Base-by-base conservation (phyloP, 2,888 invertebrate species). In the Amorpha juglandis region DNA sequence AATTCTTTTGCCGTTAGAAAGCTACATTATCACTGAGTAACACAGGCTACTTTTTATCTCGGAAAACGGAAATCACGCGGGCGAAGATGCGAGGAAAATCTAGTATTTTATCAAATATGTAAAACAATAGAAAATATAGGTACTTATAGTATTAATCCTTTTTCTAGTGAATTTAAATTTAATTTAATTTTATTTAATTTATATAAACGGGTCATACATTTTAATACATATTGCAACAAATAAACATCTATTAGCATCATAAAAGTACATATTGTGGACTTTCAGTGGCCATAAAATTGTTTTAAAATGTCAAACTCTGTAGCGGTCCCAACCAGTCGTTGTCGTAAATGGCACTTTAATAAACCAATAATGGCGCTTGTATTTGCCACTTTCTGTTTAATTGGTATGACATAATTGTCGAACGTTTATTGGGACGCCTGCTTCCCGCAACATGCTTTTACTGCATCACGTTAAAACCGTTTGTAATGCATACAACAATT, bases 221-320 rank as follows among this genome's bases (percentile, higher is more conserved):
- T 9, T 38, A 52, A 33, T 52, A 33, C 12, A 27, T 12, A 11
- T 52, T 21, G 52, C 27, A 1, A 27, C 14, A 27, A 27, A 52
- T 52, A 52, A 27, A 21, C 12, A 7, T 6, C n/a, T n/a, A 35
- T 45, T 14, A 45, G n/a, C 7, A 12, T 27, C 33, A 53, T 35
- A 35, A n/a, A 35, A 53, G n/a, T 53, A 35, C 35, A 33, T n/a
- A 6, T n/a, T 53, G 35, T 53, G 33, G 9, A 16, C 55, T 55
- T 55, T 55, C 51, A 55, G n/a, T 38, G 35, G 38, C 38, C 1
- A 55, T 38, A 55, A 16, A 38, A 16, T 55, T 33, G 53, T 27
- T 35, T 53, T 35, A 35, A 53, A 53, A 53, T 53, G 53, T 33
- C 33, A 35, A 33, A 53, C n/a, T 53, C 33, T n/a, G n/a, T 35